Evolutionary conservation across 1,140 invertebrate genomes (phyloP), one percentile per base, ranked within the genome.

Genomic region (Macrobrachium rosenbergii): DNA sequence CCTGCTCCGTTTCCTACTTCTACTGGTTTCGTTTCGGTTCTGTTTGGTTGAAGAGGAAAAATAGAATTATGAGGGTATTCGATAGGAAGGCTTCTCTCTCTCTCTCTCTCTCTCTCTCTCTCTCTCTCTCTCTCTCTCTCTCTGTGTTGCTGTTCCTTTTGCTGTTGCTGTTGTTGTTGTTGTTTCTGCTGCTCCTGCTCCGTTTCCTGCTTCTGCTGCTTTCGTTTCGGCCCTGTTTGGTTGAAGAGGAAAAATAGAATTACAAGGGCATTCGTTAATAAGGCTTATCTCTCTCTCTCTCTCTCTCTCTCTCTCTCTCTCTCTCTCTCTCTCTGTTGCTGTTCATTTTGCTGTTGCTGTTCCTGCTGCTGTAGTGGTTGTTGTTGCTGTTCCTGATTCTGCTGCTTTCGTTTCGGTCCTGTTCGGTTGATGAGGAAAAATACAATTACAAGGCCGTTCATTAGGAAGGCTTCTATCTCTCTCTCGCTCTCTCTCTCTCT

Each of bases 71-170:
- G 19, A 75, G 64, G 14, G 2, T 6, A 28, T 75, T 45, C 28
- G 59, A n/a, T 23, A 43, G 77, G 78, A 11, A 52, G 52, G 60
- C 2, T n/a, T 79, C 45, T 59, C 77, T 59, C 60, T 23, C 43
- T 60, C 58, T 79, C 58, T 79, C 76, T 28, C 23, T 63, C 59
- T 62, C 59, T 80, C 78, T 63, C 59, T 63, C 78, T 62, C 78
- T 63, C 59, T 63, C 78, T 80, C 62, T 81, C 62, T 64, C 62
- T 63, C 78, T 80, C 59, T 63, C 28, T 63, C 78, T 67, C 75
- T 58, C 52, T 59, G 11, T 60, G 43, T 23, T 10, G 6, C 76
- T 52, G 7, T 19, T n/a, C 14, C 58, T 78, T 58, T 78, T 58
- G 21, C 19, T 21, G 17, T 19, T 5, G 16, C 21, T 72, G 3